A percentile compares a stretch with the other conserved stretches of the same genome.
Evolutionary conservation across 2,113 vertebrate genomes (phyloP).

Genomic region (pig (Sus scrofa)): T2T-Sscrofa CM000824.6:158039001-158039500

Average conservation of each 20-base stretch:
- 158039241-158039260: neutral
- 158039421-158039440: neutral
- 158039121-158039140: neutral
- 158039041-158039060: neutral
- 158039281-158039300: too few species aligned
- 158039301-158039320: neutral
- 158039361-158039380: neutral
- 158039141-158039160: neutral
- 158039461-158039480: neutral
- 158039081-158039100: neutral
- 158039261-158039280: neutral
- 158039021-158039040: neutral
- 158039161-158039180: neutral
- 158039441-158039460: neutral
- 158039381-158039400: neutral
- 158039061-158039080: neutral
- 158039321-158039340: neutral
- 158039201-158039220: neutral
- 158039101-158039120: neutral
- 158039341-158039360: neutral
- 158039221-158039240: slow-evolving; percentile 1
- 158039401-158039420: neutral
- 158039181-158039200: neutral
- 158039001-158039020: neutral
- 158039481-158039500: neutral